These are phyloP conservation scores for Rhodeus uyekii DNA, from an alignment of 2,797 vertebrate species.

Conservation along the genomic window DNA sequence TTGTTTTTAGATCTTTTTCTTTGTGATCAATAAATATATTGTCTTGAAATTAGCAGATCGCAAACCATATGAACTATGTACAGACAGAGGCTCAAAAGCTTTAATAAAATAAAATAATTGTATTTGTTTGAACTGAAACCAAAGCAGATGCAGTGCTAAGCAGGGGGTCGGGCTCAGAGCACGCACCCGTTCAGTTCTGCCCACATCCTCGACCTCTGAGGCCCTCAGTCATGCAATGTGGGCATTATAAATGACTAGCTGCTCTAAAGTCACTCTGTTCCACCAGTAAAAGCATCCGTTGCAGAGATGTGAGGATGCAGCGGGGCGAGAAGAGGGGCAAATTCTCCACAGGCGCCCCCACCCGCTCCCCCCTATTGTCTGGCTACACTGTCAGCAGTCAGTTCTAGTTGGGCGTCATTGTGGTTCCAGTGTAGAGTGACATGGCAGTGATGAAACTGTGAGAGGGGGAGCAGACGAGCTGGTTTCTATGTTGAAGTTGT, in stretches of 20 bases:
- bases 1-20: not conserved
- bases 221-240: conserved; percentile 27
- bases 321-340: conserved; percentile 18
- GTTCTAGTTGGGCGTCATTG: conserved; percentile 48
- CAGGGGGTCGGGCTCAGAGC: conserved; percentile 34
- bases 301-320: conserved; percentile 34
- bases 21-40: not conserved
- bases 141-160: not conserved
- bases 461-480: not conserved
- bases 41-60: not conserved
- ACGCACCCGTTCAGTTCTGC: conserved; percentile 18
- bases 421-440: conserved; percentile 48
- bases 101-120: not conserved
- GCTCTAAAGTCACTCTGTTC: conserved; percentile 44
- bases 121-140: conserved; percentile 1
- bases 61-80: not conserved
- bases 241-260: conserved; percentile 47
- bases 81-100: not conserved
- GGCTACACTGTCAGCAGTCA: conserved; percentile 54
- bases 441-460: conserved; percentile 52
- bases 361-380: conserved; percentile 36
- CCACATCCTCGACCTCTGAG: conserved; percentile 29
- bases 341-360: conserved; percentile 11
- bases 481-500: conserved; percentile 17
- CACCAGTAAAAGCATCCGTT: conserved; percentile 42